Percentiles rank a stretch among this genome's conserved stretches.
Evolutionary conservation across 2,113 vertebrate species (phyloP).

Genomic region (Caloenas nicobarica): DNA sequence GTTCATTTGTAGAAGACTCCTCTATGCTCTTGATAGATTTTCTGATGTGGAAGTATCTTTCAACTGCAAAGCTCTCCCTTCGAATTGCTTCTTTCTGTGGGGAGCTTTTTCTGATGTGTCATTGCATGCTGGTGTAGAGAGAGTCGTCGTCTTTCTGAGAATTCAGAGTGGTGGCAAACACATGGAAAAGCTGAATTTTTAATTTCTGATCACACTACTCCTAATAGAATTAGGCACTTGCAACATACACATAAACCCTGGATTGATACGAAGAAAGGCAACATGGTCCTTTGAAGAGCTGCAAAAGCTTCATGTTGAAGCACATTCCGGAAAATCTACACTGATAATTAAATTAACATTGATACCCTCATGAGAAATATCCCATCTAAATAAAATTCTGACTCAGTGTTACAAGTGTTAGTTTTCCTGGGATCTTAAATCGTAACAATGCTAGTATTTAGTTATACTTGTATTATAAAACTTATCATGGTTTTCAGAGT

Average conservation of each 20-base stretch:
- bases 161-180: neutral
- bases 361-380: neutral
- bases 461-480: neutral
- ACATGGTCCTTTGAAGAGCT: neutral
- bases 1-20: neutral
- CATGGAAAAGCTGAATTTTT: neutral
- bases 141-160: neutral
- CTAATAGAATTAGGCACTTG: neutral
- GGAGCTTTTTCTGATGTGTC: slow-evolving; percentile 18
- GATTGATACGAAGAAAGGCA: neutral
- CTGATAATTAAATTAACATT: neutral
- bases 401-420: neutral
- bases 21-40: neutral
- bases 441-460: neutral
- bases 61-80: neutral
- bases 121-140: neutral
- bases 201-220: neutral
- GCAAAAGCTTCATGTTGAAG: neutral
- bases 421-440: neutral
- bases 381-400: neutral
- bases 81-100: neutral
- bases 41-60: slow-evolving; percentile 2
- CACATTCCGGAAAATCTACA: neutral
- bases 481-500: neutral
- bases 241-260: neutral